Base-by-base conservation (phyloP, 2,888 invertebrate species). In the Piscicola geometra region DNA sequence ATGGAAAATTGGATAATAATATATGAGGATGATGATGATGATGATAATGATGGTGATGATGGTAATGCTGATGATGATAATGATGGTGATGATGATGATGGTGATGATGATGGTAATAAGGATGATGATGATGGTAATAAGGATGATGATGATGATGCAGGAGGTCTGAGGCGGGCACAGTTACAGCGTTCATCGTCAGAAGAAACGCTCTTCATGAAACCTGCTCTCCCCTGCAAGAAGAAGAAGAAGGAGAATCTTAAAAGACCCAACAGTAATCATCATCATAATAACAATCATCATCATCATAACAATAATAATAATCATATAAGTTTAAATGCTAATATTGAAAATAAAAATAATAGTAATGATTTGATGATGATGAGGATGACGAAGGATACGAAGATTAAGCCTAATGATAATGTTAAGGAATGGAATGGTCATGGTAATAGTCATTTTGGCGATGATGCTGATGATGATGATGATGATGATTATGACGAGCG, bases 21-120 rank as follows among this genome's bases (percentile, higher is more conserved):
- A 21, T n/a, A 64, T 64, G 30, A 64, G 5, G 28, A 64, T 28
- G 64, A 64, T 30, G 30, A 28, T 30, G 64, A 30, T 30, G 64
- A 30, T 64, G 64, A n/a, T 30, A n/a, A 28, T 30, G 30, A 64
- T 64, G n/a, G 28, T n/a, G 64, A 64, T 64, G 64, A 64, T 64
- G 64, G 21, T 64, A 21, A 64, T 64, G 64, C 5, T 64, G 64
- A 64, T 64, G 64, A 64, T 64, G 64, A 64, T 64, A n/a, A 64
- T 64, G 64, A 64, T 64, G 64, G 21, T 30, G n/a, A 28, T n/a
- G n/a, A 28, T 30, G 30, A 64, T 30, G 64, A 28, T n/a, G 64
- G n/a, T 64, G 64, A 30, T 30, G 30, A 28, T 64, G 64, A 64
- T 64, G 64, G 21, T 30, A n/a, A 64, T 30, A 21, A 64, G 3